Base-by-base conservation (phyloP, 2,113 vertebrate genomes). In the Aphyosemion australe region DNA sequence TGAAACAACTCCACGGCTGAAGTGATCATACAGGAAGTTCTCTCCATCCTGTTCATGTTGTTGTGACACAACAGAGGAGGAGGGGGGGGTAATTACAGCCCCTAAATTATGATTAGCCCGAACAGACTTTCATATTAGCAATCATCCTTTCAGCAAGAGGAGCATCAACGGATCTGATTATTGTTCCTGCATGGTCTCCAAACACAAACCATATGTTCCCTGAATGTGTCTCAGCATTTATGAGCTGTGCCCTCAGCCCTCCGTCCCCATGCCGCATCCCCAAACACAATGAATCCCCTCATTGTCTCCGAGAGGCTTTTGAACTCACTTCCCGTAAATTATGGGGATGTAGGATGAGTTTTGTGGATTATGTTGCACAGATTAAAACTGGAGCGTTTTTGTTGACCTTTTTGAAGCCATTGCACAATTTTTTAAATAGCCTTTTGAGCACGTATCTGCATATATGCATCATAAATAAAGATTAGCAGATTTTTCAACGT, bases 181-280 rank as follows among this genome's bases (percentile, higher is more conserved):
- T 91, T 87, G 87, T 81, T 87, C 87, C 84, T 88, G n/a, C n/a
- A n/a, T n/a, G 77, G 61, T 78, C 45, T 76, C 82, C 78, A 91
- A 92, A 92, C 87, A 79, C 82, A 82, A 92, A 92, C 80, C 91
- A 93, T 83, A 91, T 92, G 91, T 91, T 78, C 69, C 71, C 76
- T 16, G 74, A 79, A 85, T 80, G 86, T 69, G 84, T 86, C 84
- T 85, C 76, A 32, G 82, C 83, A 79, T 89, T 90, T 88, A 85
- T 86, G 86, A 87, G 87, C 66, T 78, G 74, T 79, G 75, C 83
- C 82, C 82, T 82, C 78, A 74, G 81, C 79, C 73, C 68, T 88
- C 78, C 72, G 62, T 80, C 76, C 52, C 72, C 78, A 15, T 18
- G 8, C 45, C 72, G 71, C 84, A 82, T 85, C 88, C 67, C 51